Evolutionary conservation across 2,797 vertebrate species (phyloP), one percentile per base, ranked within the genome.

Genomic region (Aplochiton taeniatus): DNA sequence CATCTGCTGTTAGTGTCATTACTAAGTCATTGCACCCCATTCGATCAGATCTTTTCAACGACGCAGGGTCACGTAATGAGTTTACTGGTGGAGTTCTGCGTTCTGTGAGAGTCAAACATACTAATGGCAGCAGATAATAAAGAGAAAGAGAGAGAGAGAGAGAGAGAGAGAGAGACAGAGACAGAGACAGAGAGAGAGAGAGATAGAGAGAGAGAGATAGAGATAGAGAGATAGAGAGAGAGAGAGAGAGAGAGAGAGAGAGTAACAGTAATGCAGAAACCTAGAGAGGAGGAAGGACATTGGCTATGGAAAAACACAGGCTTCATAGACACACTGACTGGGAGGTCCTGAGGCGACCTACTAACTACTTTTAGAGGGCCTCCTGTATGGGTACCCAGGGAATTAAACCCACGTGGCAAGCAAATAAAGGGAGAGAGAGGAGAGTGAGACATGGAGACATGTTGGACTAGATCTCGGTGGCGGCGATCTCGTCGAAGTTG

Each of bases 401-500:
- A 79, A 75, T n/a, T 0, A 58, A 48, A 79, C 63, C 59, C 14
- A 56, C 14, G 61, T 74, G 64, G 65, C 73, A 51, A 57, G 61
- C 41, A 43, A n/a, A n/a, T n/a, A n/a, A n/a, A n/a, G n/a, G n/a
- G n/a, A n/a, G n/a, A n/a, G n/a, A n/a, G n/a, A n/a, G n/a, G n/a
- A n/a, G 49, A 64, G 11, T 61, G 58, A 49, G 49, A 51, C 4
- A 10, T n/a, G n/a, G 43, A 57, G 0, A 17, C 0, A 0, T 31
- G n/a, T n/a, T 43, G 48, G 58, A 56, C 90, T 76, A 93, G 45
- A 94, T 94, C 79, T 92, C 91, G 0, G 92, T 94, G 9, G 93
- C 91, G 0, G 91, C 89, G 11, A 92, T 87, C 73, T 93, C 91
- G 1, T 94, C 92, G 8, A 93, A 93, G 75, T 93, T 96, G 78